Base-by-base conservation (phyloP, 2,113 vertebrate genomes). In the Ahaetulla prasina region DNA sequence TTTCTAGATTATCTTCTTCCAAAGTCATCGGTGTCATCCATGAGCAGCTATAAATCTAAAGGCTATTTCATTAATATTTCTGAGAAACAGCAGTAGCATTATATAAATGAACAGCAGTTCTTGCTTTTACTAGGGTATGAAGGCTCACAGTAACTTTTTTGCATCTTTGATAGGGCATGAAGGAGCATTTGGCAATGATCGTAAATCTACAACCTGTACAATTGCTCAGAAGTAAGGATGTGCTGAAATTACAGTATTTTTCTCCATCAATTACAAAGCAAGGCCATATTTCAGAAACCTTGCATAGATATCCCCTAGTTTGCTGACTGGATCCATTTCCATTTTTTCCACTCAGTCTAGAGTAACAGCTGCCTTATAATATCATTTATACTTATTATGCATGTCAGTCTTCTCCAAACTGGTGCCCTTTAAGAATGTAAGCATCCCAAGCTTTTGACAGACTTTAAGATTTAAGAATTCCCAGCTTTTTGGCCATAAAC, bases 1-100 rank as follows among this genome's bases (percentile, higher is more conserved):
- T 22, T 85, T 89, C 35, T 50, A n/a, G 23, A 2, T 0, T 1
- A 45, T 52, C 27, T 90, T 53, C 10, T 35, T 88, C 85, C 86
- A 49, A 39, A 5, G 0, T 22, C 11, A 0, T 0, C 18, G 18
- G 8, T 74, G 74, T 90, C 0, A 0, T 16, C 47, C 49, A 91
- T 89, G 90, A 0, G 0, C 53, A 68, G 87, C 63, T 57, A 89
- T 84, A 54, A 85, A 86, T 91, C 63, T 92, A 27, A 45, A 16
- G 0, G 16, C 1, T 11, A 23, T 52, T 27, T 94, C 52, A 22
- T 39, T 45, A 8, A 30, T 63, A 63, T 35, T 85, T 45, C 27
- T 0, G 6, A 85, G 30, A 55, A 86, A n/a, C 0, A 50, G 91
- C 18, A 68, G 35, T 85, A 25, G 60, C 0, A 0, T 53, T 54